Base-by-base conservation (phyloP, 2,113 vertebrate genomes). In the Pedetes capensis region DNA sequence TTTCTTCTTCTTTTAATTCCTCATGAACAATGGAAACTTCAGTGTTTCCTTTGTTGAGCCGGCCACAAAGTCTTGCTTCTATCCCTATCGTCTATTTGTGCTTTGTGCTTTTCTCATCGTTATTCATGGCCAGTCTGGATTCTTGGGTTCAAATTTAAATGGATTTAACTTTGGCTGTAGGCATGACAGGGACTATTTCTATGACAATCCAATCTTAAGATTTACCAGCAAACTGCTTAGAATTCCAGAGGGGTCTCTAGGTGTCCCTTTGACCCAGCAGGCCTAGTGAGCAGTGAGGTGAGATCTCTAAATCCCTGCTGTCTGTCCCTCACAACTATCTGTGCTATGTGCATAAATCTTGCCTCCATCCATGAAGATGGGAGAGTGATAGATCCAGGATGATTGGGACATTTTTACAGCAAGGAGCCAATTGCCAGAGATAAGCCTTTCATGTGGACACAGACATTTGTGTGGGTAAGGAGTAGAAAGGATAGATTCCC, bases 121-220 rank as follows among this genome's bases (percentile, higher is more conserved):
- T 89, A 93, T 96, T 92, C 66, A 76, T 82, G 20, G 16, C 20
- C 14, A 85, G 44, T 1, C 37, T 84, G n/a, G 76, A 90, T 94
- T 64, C n/a, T 68, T 96, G 76, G 37, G 16, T 72, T 97, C 63
- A 96, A 95, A 94, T 80, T 92, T 92, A 90, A 90, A 89, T 84
- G 8, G 23, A 79, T 69, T 92, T 93, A 89, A 81, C 61, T 53
- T 94, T 96, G 55, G 47, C 76, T 87, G 76, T 78, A 27, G 10
- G 39, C n/a, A 93, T 61, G 18, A 93, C 49, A 88, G 86, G 51
- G 34, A 49, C 20, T 93, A 69, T 71, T 91, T 93, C 37, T 80
- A 39, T 49, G 74, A 2, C 20, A 88, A 91, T 83, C 14, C 63
- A 82, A 94, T 74, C 68, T 91, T 91, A 78, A 91, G 49, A 95